phyloP scores from a whole-genome alignment of 1,140 invertebrate genomes.

The Holotrichia oblita region DNA sequence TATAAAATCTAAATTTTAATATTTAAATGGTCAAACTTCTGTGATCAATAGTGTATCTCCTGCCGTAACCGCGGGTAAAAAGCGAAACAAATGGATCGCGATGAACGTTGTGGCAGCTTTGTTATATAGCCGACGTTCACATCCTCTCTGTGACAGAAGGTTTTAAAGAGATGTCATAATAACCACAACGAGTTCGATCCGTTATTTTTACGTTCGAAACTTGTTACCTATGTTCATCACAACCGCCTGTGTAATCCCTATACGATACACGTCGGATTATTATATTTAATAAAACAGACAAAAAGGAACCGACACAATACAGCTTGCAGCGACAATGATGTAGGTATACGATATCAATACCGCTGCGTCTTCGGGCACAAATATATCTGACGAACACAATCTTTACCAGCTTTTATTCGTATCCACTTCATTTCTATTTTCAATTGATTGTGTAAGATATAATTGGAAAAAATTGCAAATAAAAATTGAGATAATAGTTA shows the following conservation, averaged over 20 bases:
- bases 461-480: no score
- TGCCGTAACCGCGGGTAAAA: background rate
- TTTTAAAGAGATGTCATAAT: conserved; percentile 8
- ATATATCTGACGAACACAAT: no score
- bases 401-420: no score
- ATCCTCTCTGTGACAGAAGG: background rate
- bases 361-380: no score
- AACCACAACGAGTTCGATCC: conserved; percentile 5
- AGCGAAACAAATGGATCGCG: conserved; percentile 1
- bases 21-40: no score
- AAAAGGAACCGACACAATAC: background rate
- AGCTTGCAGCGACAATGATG: background rate
- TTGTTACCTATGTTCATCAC: conserved; percentile 20
- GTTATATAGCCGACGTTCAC: background rate
- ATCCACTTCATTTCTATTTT: no score
- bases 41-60: background rate
- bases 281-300: conserved; percentile 12
- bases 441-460: no score
- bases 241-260: background rate
- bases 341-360: background rate
- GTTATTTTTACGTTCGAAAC: background rate
- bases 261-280: background rate
- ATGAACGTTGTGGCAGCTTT: conserved; percentile 1
- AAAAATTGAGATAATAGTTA: no score
- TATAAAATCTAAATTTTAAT: no score